phyloP scores from a whole-genome alignment of 1,140 invertebrate species.

The Paraescarpia echinospica region DNA sequence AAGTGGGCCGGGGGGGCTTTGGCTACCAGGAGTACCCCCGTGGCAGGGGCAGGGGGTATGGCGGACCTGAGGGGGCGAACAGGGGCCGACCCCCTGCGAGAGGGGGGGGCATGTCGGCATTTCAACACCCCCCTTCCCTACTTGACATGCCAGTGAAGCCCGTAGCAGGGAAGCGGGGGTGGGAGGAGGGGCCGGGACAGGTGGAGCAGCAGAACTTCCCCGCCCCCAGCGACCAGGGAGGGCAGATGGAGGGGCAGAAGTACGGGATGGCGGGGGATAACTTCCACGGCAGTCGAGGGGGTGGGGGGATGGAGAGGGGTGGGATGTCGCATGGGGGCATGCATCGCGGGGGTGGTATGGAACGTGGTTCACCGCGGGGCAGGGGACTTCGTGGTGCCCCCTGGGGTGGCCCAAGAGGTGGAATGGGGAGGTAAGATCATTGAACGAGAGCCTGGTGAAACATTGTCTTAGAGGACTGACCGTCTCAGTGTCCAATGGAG shows the following conservation, averaged over 20 bases:
- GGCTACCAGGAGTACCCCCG: not conserved
- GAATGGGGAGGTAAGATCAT: not conserved
- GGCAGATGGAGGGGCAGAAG: not conserved
- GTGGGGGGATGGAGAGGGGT: not conserved
- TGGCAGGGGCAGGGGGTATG: not conserved
- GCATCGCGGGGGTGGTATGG: not conserved
- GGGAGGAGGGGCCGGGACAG: not conserved
- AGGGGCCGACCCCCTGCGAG: not conserved
- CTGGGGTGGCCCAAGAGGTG: not conserved
- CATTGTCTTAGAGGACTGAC: not conserved
- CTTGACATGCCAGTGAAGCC: not conserved
- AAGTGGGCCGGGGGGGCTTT: not conserved
- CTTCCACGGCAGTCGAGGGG: not conserved
- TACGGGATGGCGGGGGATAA: not conserved
- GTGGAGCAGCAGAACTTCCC: not conserved
- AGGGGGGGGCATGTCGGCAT: not conserved
- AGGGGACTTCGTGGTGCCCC: not conserved
- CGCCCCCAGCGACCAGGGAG: not conserved
- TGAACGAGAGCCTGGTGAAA: not conserved
- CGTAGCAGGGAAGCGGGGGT: not conserved
- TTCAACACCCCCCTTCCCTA: not conserved
- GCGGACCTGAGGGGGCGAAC: not conserved
- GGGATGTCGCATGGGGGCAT: not conserved
- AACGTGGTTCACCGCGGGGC: not conserved
- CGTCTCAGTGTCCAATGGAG: not conserved